These are phyloP conservation scores for Myotis findleyi DNA, from an alignment of 2,797 vertebrate genomes.

Conservation along the genomic window DNA sequence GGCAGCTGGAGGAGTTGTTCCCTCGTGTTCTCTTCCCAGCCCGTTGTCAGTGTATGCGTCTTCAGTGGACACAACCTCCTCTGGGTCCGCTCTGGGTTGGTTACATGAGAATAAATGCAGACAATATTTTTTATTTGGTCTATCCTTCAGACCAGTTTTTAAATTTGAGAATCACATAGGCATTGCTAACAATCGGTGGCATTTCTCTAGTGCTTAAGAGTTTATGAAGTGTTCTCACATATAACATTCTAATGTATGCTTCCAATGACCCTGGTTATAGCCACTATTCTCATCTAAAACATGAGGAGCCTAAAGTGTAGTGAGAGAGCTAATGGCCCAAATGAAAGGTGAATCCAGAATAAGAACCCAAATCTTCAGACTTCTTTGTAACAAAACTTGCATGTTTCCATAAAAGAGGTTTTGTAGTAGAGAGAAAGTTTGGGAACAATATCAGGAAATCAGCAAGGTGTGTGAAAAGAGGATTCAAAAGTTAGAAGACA, in stretches of 20 bases:
- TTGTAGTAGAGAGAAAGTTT: not conserved
- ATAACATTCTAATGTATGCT: not conserved
- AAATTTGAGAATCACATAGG: not conserved
- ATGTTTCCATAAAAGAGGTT: not conserved
- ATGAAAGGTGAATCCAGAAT: not conserved
- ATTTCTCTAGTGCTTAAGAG: not conserved
- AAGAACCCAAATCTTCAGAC: not conserved
- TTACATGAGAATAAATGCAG: not conserved
- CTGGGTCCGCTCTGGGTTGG: accelerated
- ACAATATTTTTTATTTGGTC: not conserved
- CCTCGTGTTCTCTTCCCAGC: not conserved
- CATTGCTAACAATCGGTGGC: not conserved
- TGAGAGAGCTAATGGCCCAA: not conserved
- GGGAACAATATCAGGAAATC: not conserved
- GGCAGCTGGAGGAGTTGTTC: not conserved
- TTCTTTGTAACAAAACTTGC: not conserved
- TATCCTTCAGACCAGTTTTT: not conserved
- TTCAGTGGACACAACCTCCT: not conserved
- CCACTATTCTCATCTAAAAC: not conserved
- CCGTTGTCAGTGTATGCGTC: not conserved
- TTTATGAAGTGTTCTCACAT: not conserved
- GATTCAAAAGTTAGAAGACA: not conserved
- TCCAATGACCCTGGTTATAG: not conserved
- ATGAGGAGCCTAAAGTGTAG: not conserved
- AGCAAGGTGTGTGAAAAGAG: not conserved